Base-by-base conservation (phyloP, 1,140 invertebrate species). In the Apis laboriosa region DNA sequence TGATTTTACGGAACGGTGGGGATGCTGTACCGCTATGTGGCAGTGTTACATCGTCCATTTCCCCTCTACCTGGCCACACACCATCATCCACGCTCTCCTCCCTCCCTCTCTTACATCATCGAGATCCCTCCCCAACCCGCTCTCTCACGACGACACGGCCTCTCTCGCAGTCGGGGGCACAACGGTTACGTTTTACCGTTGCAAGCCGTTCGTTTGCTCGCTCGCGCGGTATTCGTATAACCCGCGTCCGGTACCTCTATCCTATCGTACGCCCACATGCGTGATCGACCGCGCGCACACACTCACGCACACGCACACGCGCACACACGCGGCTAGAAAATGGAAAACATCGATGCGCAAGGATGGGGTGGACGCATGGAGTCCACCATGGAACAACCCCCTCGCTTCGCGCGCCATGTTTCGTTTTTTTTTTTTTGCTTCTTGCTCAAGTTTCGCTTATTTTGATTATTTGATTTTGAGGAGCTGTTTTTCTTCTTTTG, bases 101-200 rank as follows among this genome's bases (percentile, higher is more conserved):
- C 60, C 74, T 67, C 80, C 70, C 70, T 77, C 86, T 82, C 80
- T 82, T 82, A 77, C 80, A 68, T 84, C 77, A 80, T 84, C 83
- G 17, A 49, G 63, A 64, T 43, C 76, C 83, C 83, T 71, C 72
- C 80, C 72, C 74, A 56, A 19, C 58, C 61, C 77, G 75, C 58
- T 83, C 82, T 84, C 68, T 84, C 61, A 49, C 81, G 51, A 74
- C 64, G 82, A 72, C 73, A 43, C 34, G 24, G 61, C 61, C 61
- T 28, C 87, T 84, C 86, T 89, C 83, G 89, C 84, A 84, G 89
- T 84, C 88, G 89, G 90, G 84, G 89, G 87, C 84, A 90, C 90
- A 91, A 90, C 90, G 90, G 90, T 91, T 90, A 90, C 89, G 83
- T 90, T 92, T 92, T 92, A 92, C 91, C 91, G 91, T 92, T 92